Evolutionary conservation across 2,797 vertebrate species (phyloP).

Genomic region (Pseudotriccus pelzelni): DNA sequence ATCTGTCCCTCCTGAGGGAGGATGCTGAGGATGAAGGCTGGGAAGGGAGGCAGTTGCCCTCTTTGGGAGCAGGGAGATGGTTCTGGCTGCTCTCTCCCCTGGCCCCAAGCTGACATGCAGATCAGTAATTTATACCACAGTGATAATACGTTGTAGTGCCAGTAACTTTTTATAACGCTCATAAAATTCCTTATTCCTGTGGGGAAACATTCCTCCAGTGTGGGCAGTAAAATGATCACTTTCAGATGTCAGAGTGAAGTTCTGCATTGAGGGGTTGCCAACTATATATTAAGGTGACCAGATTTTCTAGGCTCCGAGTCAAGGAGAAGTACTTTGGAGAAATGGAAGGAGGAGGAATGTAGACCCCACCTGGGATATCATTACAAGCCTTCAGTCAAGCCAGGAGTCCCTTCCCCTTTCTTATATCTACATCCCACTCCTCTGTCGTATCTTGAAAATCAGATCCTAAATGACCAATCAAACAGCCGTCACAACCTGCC

Average conservation of each 20-base stretch:
- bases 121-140: not conserved
- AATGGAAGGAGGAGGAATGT: not conserved
- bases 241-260: conserved; percentile 75
- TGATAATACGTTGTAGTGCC: conserved; percentile 78
- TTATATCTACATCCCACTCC: not conserved
- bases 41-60: not conserved
- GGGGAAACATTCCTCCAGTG: conserved; percentile 67
- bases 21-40: not conserved
- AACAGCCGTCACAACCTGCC: not conserved
- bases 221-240: conserved; percentile 70
- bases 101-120: not conserved
- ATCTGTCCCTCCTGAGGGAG: not conserved
- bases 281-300: not conserved
- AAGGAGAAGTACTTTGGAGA: not conserved
- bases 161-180: conserved; percentile 86
- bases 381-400: not conserved
- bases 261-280: not conserved
- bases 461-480: not conserved
- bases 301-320: not conserved
- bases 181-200: conserved; percentile 73
- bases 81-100: not conserved
- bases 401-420: not conserved
- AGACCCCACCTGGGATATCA: not conserved
- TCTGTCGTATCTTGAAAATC: not conserved
- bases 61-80: not conserved